phyloP scores from a whole-genome alignment of 1,140 invertebrate genomes.

The Bicyclus anynana region DNA sequence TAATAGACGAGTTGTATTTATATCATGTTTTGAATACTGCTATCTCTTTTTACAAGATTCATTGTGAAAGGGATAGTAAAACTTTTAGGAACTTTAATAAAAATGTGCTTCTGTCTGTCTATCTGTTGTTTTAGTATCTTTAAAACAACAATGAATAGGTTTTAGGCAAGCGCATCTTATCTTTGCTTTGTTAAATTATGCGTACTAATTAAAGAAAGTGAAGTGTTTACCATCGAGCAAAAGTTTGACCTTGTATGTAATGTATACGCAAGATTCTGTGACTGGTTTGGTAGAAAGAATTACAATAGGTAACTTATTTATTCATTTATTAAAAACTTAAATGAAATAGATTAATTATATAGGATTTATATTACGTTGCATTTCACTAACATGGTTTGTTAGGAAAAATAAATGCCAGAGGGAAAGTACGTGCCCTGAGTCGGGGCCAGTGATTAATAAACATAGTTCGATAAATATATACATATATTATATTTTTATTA shows the following conservation, averaged over 20 bases:
- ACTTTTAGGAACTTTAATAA: no score
- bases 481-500: slow-evolving; percentile 13
- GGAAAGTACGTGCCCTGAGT: slow-evolving; percentile 5
- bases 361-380: background rate
- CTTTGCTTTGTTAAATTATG: no score
- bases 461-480: slow-evolving; percentile 11
- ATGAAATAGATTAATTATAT: slow-evolving; percentile 6
- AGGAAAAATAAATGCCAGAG: slow-evolving; percentile 5
- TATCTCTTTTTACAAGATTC: no score
- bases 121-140: no score
- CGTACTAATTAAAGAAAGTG: no score
- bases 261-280: slow-evolving; percentile 32
- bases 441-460: slow-evolving; percentile 15
- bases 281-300: slow-evolving; percentile 63
- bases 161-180: no score
- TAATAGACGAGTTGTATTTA: no score
- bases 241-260: slow-evolving; percentile 6
- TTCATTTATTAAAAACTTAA: slow-evolving; percentile 13
- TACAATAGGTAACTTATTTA: slow-evolving; percentile 18
- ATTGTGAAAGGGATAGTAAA: no score
- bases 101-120: no score
- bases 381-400: slow-evolving; percentile 6
- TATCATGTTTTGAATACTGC: no score
- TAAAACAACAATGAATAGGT: no score
- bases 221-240: slow-evolving; percentile 10